These are phyloP conservation scores for Dugesia japonica DNA, from an alignment of 2,888 invertebrate species.

Conservation along the genomic window DNA sequence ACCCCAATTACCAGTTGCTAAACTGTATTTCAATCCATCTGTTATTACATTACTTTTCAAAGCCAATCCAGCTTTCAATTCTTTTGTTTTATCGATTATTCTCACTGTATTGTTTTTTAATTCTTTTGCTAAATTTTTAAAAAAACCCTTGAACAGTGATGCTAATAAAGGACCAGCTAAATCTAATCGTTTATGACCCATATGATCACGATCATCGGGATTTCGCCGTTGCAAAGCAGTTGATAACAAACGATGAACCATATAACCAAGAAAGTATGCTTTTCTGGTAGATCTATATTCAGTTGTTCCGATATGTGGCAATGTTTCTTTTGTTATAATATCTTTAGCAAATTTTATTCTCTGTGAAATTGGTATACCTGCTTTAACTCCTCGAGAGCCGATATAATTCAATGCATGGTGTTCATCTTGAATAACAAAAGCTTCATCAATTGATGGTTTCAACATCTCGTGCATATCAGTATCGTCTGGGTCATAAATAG, in stretches of 20 bases:
- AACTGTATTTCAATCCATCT: slow-evolving; percentile 84
- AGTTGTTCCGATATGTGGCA: slow-evolving; percentile 95
- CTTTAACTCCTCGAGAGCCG: slow-evolving; percentile 83
- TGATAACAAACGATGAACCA: slow-evolving; percentile 85
- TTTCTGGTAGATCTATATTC: slow-evolving; percentile 99
- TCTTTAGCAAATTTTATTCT: slow-evolving; percentile 96
- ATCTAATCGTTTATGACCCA: slow-evolving; percentile 93
- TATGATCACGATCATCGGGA: slow-evolving; percentile 97
- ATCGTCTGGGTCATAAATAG: slow-evolving; percentile 98
- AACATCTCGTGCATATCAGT: slow-evolving; percentile 99
- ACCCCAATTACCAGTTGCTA: slow-evolving; percentile 99
- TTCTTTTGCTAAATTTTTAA: slow-evolving; percentile 86
- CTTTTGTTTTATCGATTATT: slow-evolving; percentile 92
- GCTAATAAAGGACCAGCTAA: slow-evolving; percentile 88
- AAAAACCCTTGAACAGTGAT: slow-evolving; percentile 83
- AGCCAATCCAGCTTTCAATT: slow-evolving; percentile 85
- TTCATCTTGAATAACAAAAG: slow-evolving; percentile 92
- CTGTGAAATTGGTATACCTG: slow-evolving; percentile 94
- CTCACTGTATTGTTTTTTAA: slow-evolving; percentile 91
- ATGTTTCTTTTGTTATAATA: slow-evolving; percentile 97
- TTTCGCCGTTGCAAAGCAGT: slow-evolving; percentile 78
- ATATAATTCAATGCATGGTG: slow-evolving; percentile 96
- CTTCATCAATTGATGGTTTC: slow-evolving; percentile 94
- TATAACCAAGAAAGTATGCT: slow-evolving; percentile 87
- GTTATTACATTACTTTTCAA: slow-evolving; percentile 95